A percentile compares a stretch with the other conserved stretches of the same genome.
Evolutionary conservation across 2,797 vertebrate species (phyloP).

Genomic region (Ataeniobius toweri): DNA sequence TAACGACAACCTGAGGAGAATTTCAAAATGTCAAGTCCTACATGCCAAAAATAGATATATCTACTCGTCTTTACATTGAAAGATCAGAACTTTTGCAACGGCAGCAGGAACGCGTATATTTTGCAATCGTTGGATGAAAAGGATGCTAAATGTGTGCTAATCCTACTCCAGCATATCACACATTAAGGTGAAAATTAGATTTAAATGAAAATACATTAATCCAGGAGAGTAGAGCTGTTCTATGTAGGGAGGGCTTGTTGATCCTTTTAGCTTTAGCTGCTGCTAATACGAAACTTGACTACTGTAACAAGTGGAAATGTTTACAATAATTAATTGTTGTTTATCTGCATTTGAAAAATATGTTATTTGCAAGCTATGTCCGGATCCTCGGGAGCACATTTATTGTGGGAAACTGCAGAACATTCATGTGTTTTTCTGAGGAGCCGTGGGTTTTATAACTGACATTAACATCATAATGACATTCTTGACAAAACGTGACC

Average conservation of each 20-base stretch:
- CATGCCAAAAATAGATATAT: slow-evolving; percentile 33
- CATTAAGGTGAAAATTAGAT: neutral
- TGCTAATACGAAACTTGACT: neutral
- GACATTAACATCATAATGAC: neutral
- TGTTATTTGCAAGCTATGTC: neutral
- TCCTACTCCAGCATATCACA: neutral
- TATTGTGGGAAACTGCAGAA: neutral
- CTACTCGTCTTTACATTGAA: slow-evolving; percentile 9
- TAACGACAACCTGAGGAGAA: neutral
- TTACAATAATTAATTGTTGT: neutral
- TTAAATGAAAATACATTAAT: slow-evolving; percentile 4
- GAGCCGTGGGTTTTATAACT: neutral
- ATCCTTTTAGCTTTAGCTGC: neutral
- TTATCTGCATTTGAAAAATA: neutral
- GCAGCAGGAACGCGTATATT: slow-evolving; percentile 21
- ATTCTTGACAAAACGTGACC: neutral
- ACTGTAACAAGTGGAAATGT: neutral
- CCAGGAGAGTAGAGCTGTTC: neutral
- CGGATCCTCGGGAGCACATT: neutral
- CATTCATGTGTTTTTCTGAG: neutral
- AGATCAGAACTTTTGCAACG: slow-evolving; percentile 41
- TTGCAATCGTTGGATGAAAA: slow-evolving; percentile 23
- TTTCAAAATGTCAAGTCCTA: slow-evolving; percentile 33
- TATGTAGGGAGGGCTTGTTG: neutral
- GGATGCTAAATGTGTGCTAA: neutral